Conservation (phyloP, 1,140 invertebrate genomes). For the Cryptotermes secundus region DNA sequence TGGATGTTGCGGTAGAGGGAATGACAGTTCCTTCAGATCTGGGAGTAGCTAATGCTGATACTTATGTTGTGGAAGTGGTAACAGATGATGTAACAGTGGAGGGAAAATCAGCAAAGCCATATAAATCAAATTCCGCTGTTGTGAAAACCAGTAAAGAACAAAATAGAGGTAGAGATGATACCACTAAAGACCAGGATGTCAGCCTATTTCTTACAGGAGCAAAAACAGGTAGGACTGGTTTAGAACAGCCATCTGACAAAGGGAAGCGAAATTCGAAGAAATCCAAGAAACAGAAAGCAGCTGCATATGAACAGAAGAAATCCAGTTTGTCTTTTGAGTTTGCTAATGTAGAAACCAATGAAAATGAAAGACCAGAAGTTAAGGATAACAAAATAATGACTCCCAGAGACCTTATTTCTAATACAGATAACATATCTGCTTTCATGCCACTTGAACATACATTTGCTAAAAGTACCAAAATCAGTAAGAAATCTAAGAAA, state of each 20-base stretch:
- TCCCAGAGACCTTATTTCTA: not conserved
- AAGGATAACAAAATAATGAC: not conserved
- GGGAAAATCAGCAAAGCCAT: conserved; percentile 42
- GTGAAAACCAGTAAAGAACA: not conserved
- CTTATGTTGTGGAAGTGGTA: not conserved
- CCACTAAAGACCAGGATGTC: not conserved
- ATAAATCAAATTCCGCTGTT: conserved; percentile 27
- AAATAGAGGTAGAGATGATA: not conserved
- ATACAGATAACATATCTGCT: not conserved
- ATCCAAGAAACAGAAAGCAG: not conserved
- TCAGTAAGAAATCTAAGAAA: conserved; percentile 38
- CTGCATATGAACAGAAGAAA: not conserved
- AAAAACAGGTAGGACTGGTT: too few relatives aligned
- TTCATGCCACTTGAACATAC: not conserved
- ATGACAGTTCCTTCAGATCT: too few relatives aligned
- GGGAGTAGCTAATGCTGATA: not conserved
- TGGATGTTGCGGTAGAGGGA: too few relatives aligned
- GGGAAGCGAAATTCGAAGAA: too few relatives aligned
- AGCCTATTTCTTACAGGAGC: too few relatives aligned
- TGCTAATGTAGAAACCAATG: not conserved
- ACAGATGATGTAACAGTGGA: conserved; percentile 37
- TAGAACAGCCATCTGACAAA: too few relatives aligned
- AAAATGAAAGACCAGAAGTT: not conserved
- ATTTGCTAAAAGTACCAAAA: not conserved
- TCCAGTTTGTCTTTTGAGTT: not conserved